phyloP scores from a whole-genome alignment of 2,888 invertebrate genomes.

The Rhyacophila evoluta region DNA sequence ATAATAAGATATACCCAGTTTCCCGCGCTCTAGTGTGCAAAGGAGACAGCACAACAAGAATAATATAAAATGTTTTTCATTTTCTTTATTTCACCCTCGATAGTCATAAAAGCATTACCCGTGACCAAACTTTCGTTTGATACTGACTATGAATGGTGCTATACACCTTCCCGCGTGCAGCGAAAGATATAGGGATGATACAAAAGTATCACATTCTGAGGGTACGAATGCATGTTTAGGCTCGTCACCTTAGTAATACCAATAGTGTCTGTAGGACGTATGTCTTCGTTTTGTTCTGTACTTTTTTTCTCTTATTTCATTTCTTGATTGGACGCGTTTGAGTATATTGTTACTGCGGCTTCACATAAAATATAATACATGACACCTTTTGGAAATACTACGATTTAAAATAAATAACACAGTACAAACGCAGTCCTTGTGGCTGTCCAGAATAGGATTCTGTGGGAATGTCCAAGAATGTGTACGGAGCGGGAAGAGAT shows the following conservation, averaged over 20 bases:
- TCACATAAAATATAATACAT: no score
- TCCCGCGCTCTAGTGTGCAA: conserved; percentile 57
- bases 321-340: conserved; percentile 39
- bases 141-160: conserved; percentile 62
- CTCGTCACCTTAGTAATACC: conserved; percentile 37
- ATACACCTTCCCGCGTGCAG: conserved; percentile 48
- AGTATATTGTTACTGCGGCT: background rate
- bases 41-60: conserved; percentile 66
- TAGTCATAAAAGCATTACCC: conserved; percentile 90
- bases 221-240: conserved; percentile 37
- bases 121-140: conserved; percentile 81
- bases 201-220: conserved; percentile 46
- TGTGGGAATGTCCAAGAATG: no score
- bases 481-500: no score
- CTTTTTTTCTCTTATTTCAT: conserved; percentile 39
- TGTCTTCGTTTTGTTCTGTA: conserved; percentile 15
- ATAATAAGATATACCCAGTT: conserved; percentile 52
- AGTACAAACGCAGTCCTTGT: no score
- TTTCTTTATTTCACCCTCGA: conserved; percentile 90
- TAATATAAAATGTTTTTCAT: conserved; percentile 85
- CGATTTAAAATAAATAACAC: no score
- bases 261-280: conserved; percentile 11
- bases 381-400: no score
- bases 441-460: no score
- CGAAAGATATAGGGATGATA: conserved; percentile 50